Evolutionary conservation across 2,113 vertebrate genomes (phyloP).

Genomic region (Halcyon malimbica): DNA sequence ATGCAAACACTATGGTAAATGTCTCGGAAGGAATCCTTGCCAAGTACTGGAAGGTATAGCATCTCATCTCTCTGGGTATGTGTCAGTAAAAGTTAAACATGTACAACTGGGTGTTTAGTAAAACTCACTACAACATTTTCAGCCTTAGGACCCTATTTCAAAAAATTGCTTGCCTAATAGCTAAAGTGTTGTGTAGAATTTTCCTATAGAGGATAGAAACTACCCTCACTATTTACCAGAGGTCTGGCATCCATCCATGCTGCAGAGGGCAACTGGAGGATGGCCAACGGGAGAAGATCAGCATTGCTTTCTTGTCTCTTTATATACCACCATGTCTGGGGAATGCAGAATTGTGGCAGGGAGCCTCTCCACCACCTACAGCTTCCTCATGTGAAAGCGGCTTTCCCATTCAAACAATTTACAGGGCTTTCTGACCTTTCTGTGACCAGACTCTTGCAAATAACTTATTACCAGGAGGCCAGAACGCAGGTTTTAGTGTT

Average conservation of each 20-base stretch:
- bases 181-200: neutral
- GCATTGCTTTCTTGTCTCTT: slow-evolving; percentile 19
- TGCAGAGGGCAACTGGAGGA: fast-evolving
- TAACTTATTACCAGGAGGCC: slow-evolving; percentile 11
- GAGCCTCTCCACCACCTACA: slow-evolving; percentile 31
- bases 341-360: slow-evolving; percentile 34
- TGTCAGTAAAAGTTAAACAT: neutral
- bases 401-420: slow-evolving; percentile 53
- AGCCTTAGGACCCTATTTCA: neutral
- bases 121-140: neutral
- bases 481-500: neutral
- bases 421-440: slow-evolving; percentile 37
- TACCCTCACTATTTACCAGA: neutral
- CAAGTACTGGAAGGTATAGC: neutral
- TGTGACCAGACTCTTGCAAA: slow-evolving; percentile 23
- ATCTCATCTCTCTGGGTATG: neutral
- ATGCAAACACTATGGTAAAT: neutral
- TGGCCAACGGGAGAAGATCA: neutral
- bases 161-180: neutral
- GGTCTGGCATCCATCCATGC: neutral
- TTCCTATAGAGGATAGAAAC: neutral
- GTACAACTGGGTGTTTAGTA: neutral
- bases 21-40: neutral
- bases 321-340: neutral
- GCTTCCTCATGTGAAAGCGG: slow-evolving; percentile 28